Percentiles rank a stretch among this genome's conserved stretches.
Conservation (phyloP, 1,140 invertebrate genomes). For the Pomacea maculata region DNA sequence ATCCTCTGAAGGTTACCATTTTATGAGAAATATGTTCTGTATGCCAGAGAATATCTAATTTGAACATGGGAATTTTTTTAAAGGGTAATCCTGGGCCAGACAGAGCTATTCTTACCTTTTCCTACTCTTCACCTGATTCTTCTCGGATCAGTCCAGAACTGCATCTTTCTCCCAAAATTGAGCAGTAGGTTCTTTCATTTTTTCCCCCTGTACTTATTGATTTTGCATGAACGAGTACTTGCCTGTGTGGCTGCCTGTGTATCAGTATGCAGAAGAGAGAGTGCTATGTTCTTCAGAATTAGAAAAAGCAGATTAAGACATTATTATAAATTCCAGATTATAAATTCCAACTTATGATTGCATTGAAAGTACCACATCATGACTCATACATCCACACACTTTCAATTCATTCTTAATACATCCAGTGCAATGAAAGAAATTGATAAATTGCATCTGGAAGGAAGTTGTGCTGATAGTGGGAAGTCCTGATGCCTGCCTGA, state of each 20-base stretch:
- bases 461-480: too few relatives aligned
- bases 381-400: too few relatives aligned
- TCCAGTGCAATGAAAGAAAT: too few relatives aligned
- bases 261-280: neutral
- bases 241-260: neutral
- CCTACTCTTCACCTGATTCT: constrained; percentile 55
- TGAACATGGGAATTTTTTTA: constrained; percentile 1
- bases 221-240: neutral
- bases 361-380: too few relatives aligned
- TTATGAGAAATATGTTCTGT: neutral
- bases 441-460: too few relatives aligned
- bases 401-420: too few relatives aligned
- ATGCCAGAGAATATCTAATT: neutral
- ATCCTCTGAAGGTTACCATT: neutral
- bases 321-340: too few relatives aligned
- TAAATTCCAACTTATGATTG: too few relatives aligned
- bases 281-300: neutral
- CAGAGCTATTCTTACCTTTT: constrained; percentile 57
- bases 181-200: constrained; percentile 52
- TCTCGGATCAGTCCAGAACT: constrained; percentile 58
- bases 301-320: too few relatives aligned
- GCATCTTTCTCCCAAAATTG: constrained; percentile 62
- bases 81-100: constrained; percentile 61
- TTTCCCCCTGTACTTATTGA: neutral
- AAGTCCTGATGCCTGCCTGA: too few relatives aligned